A percentile compares a stretch with the other conserved stretches of the same genome.
phyloP scores from a whole-genome alignment of 1,140 invertebrate genomes.

The Pseudomyrmex pallidus region DNA sequence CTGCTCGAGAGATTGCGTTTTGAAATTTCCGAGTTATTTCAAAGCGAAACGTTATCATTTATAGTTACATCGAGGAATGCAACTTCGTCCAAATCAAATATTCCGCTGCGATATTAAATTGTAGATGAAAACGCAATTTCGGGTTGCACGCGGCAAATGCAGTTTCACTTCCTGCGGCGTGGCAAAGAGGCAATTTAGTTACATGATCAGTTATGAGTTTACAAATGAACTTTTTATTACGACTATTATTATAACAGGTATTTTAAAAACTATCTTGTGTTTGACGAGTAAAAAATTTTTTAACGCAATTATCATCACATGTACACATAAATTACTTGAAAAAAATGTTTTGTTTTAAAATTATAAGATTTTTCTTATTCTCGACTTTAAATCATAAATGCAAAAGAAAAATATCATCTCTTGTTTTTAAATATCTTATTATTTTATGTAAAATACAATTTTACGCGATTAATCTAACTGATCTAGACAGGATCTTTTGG shows the following conservation, averaged over 20 bases:
- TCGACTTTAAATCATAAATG: neutral
- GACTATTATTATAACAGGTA: neutral
- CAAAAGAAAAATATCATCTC: slow-evolving; percentile 3
- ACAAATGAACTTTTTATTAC: slow-evolving; percentile 25
- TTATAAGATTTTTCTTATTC: neutral
- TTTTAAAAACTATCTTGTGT: neutral
- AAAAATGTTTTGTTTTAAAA: no score
- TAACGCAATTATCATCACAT: no score
- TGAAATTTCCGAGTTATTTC: slow-evolving; percentile 25
- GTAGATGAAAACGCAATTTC: slow-evolving; percentile 39
- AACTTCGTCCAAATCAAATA: slow-evolving; percentile 15
- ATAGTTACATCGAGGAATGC: slow-evolving; percentile 18
- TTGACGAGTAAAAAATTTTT: neutral
- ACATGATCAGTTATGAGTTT: neutral
- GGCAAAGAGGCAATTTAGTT: slow-evolving; percentile 21
- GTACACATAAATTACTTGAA: no score
- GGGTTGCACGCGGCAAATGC: neutral
- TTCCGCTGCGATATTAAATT: slow-evolving; percentile 33
- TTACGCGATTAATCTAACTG: neutral
- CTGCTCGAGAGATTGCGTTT: slow-evolving; percentile 21
- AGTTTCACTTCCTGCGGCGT: slow-evolving; percentile 3
- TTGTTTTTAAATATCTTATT: neutral
- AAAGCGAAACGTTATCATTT: slow-evolving; percentile 25
- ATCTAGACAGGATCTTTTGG: neutral
- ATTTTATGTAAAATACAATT: slow-evolving; percentile 4